Evolutionary conservation across 2,888 invertebrate genomes (phyloP).

Genomic region (Eueremaeus valkanovi): DNA sequence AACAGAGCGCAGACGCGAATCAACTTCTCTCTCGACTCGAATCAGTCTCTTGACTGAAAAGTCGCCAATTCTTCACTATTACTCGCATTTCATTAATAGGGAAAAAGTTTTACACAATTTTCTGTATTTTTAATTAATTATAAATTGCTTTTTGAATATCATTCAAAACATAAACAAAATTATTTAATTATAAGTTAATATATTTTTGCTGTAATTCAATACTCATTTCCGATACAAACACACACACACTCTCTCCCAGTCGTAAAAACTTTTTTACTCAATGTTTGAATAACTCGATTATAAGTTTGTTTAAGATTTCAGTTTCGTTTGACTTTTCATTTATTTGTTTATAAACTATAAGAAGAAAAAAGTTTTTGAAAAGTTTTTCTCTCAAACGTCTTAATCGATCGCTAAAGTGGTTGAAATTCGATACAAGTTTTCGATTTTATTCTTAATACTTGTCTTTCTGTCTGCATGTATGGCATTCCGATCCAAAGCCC

Average conservation of each 20-base stretch:
- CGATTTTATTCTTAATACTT: too few relatives aligned
- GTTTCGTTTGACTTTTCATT: too few relatives aligned
- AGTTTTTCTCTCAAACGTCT: too few relatives aligned
- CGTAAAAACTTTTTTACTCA: too few relatives aligned
- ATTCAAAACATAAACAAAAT: too few relatives aligned
- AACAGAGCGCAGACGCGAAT: constrained; percentile 11
- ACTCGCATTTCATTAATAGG: not conserved
- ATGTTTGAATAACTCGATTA: too few relatives aligned
- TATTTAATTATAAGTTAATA: too few relatives aligned
- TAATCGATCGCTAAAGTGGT: constrained; percentile 3
- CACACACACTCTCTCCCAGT: too few relatives aligned
- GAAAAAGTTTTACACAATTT: not conserved
- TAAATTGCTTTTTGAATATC: too few relatives aligned
- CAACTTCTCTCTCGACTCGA: not conserved
- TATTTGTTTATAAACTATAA: not conserved
- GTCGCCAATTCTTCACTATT: not conserved
- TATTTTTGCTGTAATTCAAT: constrained; percentile 9
- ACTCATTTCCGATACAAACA: not conserved
- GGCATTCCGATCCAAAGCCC: too few relatives aligned
- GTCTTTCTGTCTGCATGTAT: too few relatives aligned
- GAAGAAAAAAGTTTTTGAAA: not conserved
- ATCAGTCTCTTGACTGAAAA: not conserved
- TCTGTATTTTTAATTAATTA: not conserved
- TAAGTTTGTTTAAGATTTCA: too few relatives aligned
- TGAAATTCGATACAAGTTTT: constrained; percentile 1